Conservation (phyloP, 2,113 vertebrate genomes). For the Raja brachyura region DNA sequence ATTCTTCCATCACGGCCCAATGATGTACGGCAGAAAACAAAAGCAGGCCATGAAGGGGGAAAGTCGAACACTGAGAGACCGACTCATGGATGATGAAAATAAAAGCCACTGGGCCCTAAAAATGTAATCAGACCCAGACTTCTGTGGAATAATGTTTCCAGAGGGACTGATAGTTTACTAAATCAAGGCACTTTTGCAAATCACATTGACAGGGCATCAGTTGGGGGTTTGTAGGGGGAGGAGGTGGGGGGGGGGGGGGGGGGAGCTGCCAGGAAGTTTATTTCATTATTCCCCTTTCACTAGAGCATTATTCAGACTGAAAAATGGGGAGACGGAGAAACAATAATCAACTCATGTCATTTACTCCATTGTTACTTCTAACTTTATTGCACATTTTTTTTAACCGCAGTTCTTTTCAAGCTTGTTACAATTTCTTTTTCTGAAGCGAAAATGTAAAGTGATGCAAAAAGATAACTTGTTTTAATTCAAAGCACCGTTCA, state of each 20-base stretch:
- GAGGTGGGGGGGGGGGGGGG: too few relatives aligned
- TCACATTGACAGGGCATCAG: not conserved
- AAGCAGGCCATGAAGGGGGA: not conserved
- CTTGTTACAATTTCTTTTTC: not conserved
- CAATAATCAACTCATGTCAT: not conserved
- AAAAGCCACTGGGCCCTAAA: not conserved
- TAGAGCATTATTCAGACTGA: not conserved
- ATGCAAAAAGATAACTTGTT: not conserved
- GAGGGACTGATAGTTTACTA: not conserved
- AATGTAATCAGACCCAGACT: not conserved
- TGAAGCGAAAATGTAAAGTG: not conserved
- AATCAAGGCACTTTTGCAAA: not conserved
- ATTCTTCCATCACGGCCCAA: not conserved
- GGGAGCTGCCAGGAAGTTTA: not conserved
- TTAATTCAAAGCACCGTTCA: not conserved
- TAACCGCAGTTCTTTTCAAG: not conserved
- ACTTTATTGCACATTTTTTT: not conserved
- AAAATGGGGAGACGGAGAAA: not conserved
- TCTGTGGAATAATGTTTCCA: not conserved
- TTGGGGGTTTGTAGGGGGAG: not conserved
- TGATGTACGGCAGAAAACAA: not conserved
- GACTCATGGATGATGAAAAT: not conserved
- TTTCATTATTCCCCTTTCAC: not conserved
- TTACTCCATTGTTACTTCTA: not conserved
- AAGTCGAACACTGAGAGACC: not conserved